A percentile compares a stretch with the other conserved stretches of the same genome.
These are phyloP conservation scores for Drosophila biarmipes DNA, from an alignment of 1,140 invertebrate genomes.

Conservation along the genomic window DNA sequence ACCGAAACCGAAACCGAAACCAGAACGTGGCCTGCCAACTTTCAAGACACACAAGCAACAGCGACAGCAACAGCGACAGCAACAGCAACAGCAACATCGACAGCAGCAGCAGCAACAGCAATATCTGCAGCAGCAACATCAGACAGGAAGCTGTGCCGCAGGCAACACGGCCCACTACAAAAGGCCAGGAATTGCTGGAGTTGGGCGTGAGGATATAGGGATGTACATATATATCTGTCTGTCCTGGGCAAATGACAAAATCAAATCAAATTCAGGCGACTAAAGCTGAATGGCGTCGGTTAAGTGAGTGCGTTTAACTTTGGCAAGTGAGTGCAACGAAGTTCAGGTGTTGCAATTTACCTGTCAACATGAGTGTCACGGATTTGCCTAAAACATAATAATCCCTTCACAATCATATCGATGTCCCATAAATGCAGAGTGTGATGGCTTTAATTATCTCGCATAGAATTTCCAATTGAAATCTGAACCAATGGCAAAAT, in stretches of 20 bases:
- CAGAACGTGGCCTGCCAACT: constrained; percentile 50
- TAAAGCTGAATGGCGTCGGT: constrained; percentile 50
- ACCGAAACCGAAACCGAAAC: constrained; percentile 44
- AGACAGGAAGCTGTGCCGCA: constrained; percentile 42
- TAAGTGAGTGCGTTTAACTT: constrained; percentile 17
- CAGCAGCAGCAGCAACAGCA: constrained; percentile 16
- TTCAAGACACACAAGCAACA: constrained; percentile 26
- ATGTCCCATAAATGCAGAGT: not conserved
- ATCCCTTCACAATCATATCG: constrained; percentile 17
- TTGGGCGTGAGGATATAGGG: not conserved
- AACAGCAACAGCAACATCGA: constrained; percentile 16
- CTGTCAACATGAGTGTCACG: constrained; percentile 14
- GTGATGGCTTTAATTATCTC: constrained; percentile 3
- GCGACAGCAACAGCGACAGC: constrained; percentile 1
- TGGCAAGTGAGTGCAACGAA: constrained; percentile 6
- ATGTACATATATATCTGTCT: not conserved
- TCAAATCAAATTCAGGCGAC: constrained; percentile 69
- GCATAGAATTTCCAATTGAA: not conserved
- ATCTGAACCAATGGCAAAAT: constrained; percentile 8
- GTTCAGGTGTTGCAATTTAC: constrained; percentile 22
- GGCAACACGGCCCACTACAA: constrained; percentile 35
- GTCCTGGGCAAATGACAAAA: constrained; percentile 60
- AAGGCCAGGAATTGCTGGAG: constrained; percentile 25
- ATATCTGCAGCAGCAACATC: constrained; percentile 22
- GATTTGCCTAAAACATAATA: constrained; percentile 20